phyloP scores from a whole-genome alignment of 2,888 invertebrate species.

The Pecten maximus region DNA sequence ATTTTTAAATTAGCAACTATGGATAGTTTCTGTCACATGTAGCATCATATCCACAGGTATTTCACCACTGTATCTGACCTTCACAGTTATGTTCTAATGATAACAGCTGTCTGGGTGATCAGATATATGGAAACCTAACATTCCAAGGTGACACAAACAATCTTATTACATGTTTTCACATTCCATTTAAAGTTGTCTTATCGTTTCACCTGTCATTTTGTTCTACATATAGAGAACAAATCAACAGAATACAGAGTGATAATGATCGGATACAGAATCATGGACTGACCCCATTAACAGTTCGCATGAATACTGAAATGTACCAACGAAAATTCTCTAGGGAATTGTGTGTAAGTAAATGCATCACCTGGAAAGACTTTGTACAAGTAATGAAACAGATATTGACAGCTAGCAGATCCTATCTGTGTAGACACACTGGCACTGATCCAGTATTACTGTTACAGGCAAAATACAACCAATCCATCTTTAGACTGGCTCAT shows the following conservation, averaged over 20 bases:
- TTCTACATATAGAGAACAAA: not conserved
- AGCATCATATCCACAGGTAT: too few relatives aligned
- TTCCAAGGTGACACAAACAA: not conserved
- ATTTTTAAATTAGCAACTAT: not conserved
- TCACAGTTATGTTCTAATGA: not conserved
- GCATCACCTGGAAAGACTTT: conserved; percentile 10
- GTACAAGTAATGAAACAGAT: conserved; percentile 32
- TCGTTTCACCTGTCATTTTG: not conserved
- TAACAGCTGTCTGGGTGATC: not conserved
- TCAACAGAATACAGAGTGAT: not conserved
- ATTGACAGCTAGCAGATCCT: conserved; percentile 30
- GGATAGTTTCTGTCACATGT: too few relatives aligned
- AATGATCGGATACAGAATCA: not conserved
- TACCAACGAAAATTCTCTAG: not conserved
- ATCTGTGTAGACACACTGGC: not conserved
- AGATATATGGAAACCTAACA: not conserved
- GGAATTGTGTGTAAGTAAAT: not conserved
- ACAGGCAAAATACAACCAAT: conserved; percentile 28
- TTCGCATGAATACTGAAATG: not conserved
- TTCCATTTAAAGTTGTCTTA: not conserved
- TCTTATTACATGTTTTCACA: not conserved
- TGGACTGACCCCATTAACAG: not conserved
- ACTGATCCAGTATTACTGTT: not conserved
- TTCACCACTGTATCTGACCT: too few relatives aligned
- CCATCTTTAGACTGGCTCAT: conserved; percentile 8